Conservation (phyloP, 2,113 vertebrate species). For the Embiotoca jacksoni region DNA sequence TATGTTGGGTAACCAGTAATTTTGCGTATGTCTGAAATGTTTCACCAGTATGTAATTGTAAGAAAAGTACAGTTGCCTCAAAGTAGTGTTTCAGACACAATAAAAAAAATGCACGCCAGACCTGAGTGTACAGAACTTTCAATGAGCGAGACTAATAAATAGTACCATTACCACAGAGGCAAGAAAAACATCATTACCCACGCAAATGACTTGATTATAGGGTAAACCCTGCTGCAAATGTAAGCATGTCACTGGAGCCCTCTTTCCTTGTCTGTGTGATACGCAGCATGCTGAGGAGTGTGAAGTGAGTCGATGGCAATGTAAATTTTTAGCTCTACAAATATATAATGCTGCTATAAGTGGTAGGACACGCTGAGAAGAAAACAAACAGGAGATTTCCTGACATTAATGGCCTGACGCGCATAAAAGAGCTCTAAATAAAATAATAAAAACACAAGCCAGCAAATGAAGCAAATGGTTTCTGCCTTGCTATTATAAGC, state of each 20-base stretch:
- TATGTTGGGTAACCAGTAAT: no score
- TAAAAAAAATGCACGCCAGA: slow-evolving; percentile 26
- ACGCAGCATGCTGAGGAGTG: slow-evolving; percentile 6
- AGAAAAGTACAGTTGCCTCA: not conserved
- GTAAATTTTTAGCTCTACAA: slow-evolving; percentile 28
- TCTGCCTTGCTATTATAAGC: slow-evolving; percentile 49
- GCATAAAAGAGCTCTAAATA: slow-evolving; percentile 61
- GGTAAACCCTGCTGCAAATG: slow-evolving; percentile 53
- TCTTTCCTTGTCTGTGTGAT: slow-evolving; percentile 20
- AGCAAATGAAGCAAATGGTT: slow-evolving; percentile 61
- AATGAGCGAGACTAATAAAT: slow-evolving; percentile 44
- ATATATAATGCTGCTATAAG: slow-evolving; percentile 52
- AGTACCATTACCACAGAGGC: slow-evolving; percentile 37
- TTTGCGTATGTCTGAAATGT: no score
- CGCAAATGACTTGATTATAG: slow-evolving; percentile 71
- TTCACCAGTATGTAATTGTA: not conserved
- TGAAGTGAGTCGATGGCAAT: slow-evolving; percentile 18
- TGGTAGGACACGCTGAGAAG: slow-evolving; percentile 4
- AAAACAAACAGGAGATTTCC: slow-evolving; percentile 58
- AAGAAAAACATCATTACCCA: slow-evolving; percentile 65
- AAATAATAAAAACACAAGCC: slow-evolving; percentile 55
- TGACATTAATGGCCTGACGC: slow-evolving; percentile 57
- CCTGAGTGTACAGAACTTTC: slow-evolving; percentile 42
- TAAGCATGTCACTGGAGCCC: slow-evolving; percentile 45
- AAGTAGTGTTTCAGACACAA: slow-evolving; percentile 9